Evolutionary conservation across 1,140 invertebrate species (phyloP).

Genomic region (Drosophila tsacasi): DNA sequence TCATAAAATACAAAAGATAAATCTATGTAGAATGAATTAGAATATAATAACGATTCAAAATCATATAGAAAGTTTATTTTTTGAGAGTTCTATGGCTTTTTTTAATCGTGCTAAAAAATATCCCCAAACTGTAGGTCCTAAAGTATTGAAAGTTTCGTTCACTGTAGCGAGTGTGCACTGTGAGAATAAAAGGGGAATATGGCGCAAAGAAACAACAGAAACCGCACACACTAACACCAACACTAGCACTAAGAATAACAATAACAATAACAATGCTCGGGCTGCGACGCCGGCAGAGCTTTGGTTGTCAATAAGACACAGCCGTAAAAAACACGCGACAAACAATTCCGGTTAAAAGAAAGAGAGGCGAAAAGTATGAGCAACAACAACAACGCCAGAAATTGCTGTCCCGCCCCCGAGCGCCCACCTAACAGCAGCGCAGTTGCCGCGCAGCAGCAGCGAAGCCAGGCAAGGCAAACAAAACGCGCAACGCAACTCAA

Average conservation of each 20-base stretch:
- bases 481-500: constrained; percentile 52
- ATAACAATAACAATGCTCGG: constrained; percentile 68
- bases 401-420: constrained; percentile 40
- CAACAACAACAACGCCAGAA: constrained; percentile 37
- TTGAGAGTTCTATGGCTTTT: neutral
- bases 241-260: constrained; percentile 52
- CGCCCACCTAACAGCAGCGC: constrained; percentile 33
- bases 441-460: constrained; percentile 30
- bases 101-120: neutral
- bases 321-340: constrained; percentile 63
- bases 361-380: constrained; percentile 36
- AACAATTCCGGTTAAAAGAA: constrained; percentile 60
- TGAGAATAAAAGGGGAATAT: constrained; percentile 43
- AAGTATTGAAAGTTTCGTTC: neutral
- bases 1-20: neutral
- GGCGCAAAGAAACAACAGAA: constrained; percentile 23
- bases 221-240: constrained; percentile 55
- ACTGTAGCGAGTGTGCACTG: neutral
- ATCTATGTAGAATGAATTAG: neutral
- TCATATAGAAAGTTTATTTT: no score
- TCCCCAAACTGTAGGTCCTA: no score
- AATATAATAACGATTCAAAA: no score
- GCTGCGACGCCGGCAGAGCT: constrained; percentile 25
- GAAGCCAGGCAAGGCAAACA: constrained; percentile 57
- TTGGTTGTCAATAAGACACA: constrained; percentile 61